phyloP scores from a whole-genome alignment of 2,888 invertebrate genomes.

The Vanessa cardui region DNA sequence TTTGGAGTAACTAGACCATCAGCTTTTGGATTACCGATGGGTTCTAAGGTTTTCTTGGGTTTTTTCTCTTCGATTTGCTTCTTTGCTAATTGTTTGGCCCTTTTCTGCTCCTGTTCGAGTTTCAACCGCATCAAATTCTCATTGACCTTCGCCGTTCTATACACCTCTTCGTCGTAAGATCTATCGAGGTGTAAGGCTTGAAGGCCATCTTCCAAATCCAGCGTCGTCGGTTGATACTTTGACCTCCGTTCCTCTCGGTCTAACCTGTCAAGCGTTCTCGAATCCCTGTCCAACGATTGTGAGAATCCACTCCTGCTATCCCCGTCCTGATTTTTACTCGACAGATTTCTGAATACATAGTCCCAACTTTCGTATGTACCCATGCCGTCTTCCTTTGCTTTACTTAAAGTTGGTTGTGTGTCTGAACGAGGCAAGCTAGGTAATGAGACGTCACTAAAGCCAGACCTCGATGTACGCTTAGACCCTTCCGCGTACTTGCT shows the following conservation, averaged over 20 bases:
- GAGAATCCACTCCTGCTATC: slow-evolving; percentile 87
- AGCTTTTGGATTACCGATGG: slow-evolving; percentile 63
- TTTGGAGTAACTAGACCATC: slow-evolving; percentile 66
- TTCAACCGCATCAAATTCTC: slow-evolving; percentile 76
- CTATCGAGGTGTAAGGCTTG: slow-evolving; percentile 79
- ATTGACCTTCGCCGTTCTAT: slow-evolving; percentile 78
- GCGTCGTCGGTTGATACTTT: slow-evolving; percentile 77
- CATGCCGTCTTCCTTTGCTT: slow-evolving; percentile 85
- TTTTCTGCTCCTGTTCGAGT: slow-evolving; percentile 69
- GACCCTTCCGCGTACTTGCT: slow-evolving; percentile 54
- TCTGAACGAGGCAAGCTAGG: slow-evolving; percentile 76
- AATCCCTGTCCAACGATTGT: slow-evolving; percentile 74
- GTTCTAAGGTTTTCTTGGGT: slow-evolving; percentile 65
- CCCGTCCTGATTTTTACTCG: slow-evolving; percentile 86
- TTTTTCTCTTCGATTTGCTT: slow-evolving; percentile 63
- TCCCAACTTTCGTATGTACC: slow-evolving; percentile 90
- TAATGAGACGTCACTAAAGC: slow-evolving; percentile 68
- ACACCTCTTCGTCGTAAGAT: slow-evolving; percentile 69
- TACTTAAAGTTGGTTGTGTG: slow-evolving; percentile 74
- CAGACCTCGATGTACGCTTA: slow-evolving; percentile 69
- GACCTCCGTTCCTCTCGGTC: slow-evolving; percentile 70
- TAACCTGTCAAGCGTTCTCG: slow-evolving; percentile 71
- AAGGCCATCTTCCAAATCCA: slow-evolving; percentile 82
- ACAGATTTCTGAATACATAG: slow-evolving; percentile 89
- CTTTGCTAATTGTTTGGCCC: slow-evolving; percentile 62